Conservation (phyloP, 2,888 invertebrate species). For the Biston stratarius region DNA sequence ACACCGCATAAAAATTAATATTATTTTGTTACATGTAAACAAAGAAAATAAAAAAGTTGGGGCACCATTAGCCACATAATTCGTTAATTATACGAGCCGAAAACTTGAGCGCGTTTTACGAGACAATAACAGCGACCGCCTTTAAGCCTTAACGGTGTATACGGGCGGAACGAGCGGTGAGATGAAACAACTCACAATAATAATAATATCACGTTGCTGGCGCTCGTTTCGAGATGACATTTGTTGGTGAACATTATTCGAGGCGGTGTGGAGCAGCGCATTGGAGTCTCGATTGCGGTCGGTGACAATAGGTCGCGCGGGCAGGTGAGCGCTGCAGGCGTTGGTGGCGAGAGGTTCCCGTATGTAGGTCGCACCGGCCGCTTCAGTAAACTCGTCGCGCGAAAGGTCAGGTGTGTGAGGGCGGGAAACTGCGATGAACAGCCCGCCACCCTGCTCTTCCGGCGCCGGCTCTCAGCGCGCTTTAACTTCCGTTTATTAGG, state of each 20-base stretch:
- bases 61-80: slow-evolving; percentile 53
- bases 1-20: slow-evolving; percentile 24
- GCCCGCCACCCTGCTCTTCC: slow-evolving; percentile 58
- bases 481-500: slow-evolving; percentile 80
- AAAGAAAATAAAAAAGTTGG: slow-evolving; percentile 44
- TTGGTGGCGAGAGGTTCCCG: slow-evolving; percentile 58
- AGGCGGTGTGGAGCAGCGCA: slow-evolving; percentile 64
- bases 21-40: slow-evolving; percentile 31
- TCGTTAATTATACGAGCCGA: slow-evolving; percentile 58
- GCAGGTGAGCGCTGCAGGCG: slow-evolving; percentile 48
- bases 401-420: slow-evolving; percentile 85
- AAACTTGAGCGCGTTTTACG: slow-evolving; percentile 63
- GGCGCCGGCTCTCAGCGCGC: slow-evolving; percentile 58
- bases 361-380: slow-evolving; percentile 82
- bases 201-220: slow-evolving; percentile 69
- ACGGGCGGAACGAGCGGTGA: slow-evolving; percentile 52
- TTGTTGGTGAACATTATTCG: slow-evolving; percentile 72
- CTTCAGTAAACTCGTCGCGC: slow-evolving; percentile 82
- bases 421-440: slow-evolving; percentile 80
- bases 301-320: slow-evolving; percentile 65
- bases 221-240: slow-evolving; percentile 70
- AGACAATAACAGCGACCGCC: slow-evolving; percentile 62
- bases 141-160: slow-evolving; percentile 62
- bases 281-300: slow-evolving; percentile 72
- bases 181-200: slow-evolving; percentile 71